Conservation (phyloP, 2,797 vertebrate genomes). For the Florisuga fusca region DNA sequence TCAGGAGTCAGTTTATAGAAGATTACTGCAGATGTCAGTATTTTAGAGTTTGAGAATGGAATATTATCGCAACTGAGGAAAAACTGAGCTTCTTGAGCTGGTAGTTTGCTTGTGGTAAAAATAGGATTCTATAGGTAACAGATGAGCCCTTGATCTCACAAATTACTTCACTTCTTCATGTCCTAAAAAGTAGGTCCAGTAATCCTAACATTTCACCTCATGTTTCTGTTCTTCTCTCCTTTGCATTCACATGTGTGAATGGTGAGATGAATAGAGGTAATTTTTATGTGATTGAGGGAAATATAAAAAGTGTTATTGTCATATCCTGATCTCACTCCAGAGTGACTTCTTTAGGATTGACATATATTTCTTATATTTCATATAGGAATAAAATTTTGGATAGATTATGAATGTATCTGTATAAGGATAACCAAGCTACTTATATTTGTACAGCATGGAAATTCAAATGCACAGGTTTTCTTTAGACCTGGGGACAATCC, state of each 20-base stretch:
- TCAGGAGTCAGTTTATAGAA: neutral
- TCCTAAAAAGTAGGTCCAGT: neutral
- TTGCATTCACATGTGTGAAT: neutral
- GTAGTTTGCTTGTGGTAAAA: neutral
- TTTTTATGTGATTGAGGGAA: neutral
- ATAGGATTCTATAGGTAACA: neutral
- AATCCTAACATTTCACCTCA: neutral
- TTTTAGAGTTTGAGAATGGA: neutral
- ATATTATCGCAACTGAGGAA: neutral
- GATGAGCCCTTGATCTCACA: neutral
- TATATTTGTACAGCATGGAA: neutral
- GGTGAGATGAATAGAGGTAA: neutral
- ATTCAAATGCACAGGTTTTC: neutral
- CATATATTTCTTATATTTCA: neutral
- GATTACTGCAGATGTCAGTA: neutral
- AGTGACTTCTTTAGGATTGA: neutral
- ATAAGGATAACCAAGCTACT: neutral
- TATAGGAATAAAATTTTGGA: neutral
- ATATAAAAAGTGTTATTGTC: neutral
- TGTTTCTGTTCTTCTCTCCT: neutral
- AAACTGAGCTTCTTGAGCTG: neutral
- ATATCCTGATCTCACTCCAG: neutral
- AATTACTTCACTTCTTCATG: neutral
- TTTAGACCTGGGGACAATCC: neutral
- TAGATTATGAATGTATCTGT: neutral